Evolutionary conservation across 1,140 invertebrate species (phyloP).

Genomic region (Carposina sasakii): DNA sequence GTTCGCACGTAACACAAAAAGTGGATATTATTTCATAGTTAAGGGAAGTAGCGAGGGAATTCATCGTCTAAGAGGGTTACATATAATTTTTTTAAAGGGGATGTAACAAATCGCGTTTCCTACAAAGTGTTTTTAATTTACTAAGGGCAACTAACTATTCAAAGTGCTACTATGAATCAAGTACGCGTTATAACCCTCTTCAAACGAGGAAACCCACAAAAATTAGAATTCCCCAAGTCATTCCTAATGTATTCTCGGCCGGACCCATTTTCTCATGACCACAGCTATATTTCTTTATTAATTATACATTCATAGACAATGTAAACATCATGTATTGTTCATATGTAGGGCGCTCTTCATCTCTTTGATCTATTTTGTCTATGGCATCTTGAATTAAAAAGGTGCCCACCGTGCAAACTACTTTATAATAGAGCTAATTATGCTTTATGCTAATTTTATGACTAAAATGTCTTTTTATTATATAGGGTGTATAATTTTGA

Average conservation of each 20-base stretch:
- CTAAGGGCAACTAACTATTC: too few relatives aligned
- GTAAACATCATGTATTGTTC: conserved; percentile 57
- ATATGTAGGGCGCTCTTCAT: conserved; percentile 23
- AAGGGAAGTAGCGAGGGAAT: too few relatives aligned
- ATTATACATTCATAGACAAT: conserved; percentile 65
- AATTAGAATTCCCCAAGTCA: conserved; percentile 14
- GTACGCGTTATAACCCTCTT: too few relatives aligned
- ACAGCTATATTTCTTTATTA: conserved; percentile 51
- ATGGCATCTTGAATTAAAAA: conserved; percentile 29
- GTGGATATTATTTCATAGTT: too few relatives aligned
- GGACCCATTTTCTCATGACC: conserved; percentile 48
- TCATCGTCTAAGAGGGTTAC: too few relatives aligned
- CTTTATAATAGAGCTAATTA: conserved; percentile 62
- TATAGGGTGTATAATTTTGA: conserved; percentile 53
- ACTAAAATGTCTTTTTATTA: conserved; percentile 41
- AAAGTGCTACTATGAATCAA: too few relatives aligned
- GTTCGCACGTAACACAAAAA: too few relatives aligned
- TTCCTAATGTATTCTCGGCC: conserved; percentile 39
- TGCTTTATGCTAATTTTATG: conserved; percentile 64
- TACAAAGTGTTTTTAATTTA: too few relatives aligned
- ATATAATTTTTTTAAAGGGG: too few relatives aligned
- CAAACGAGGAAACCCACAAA: conserved; percentile 20
- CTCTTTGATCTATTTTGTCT: conserved; percentile 31
- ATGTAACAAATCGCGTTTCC: too few relatives aligned
- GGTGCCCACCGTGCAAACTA: conserved; percentile 53